Evolutionary conservation across 1,140 invertebrate genomes (phyloP).

Genomic region (Acromyrmex echinatior): DNA sequence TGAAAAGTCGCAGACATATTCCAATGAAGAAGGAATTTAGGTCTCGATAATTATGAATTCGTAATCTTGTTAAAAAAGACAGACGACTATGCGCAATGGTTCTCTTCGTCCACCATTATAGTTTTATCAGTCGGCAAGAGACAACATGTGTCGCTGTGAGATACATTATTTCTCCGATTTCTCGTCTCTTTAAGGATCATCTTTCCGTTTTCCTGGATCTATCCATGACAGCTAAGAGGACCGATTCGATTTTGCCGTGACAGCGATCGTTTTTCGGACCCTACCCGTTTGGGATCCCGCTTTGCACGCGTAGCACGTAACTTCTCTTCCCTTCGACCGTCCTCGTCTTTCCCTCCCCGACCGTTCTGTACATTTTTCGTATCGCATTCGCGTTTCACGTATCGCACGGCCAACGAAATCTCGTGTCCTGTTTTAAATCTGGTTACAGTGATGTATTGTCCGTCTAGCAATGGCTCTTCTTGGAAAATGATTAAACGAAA

Average conservation of each 20-base stretch:
- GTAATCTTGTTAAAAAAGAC: background rate
- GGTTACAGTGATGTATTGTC: slow-evolving; percentile 75
- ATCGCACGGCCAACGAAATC: slow-evolving; percentile 67
- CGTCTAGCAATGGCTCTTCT: slow-evolving; percentile 60
- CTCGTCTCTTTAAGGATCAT: slow-evolving; percentile 41
- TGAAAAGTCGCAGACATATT: background rate
- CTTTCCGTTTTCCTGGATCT: slow-evolving; percentile 43
- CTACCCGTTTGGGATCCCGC: slow-evolving; percentile 61
- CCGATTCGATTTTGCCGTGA: slow-evolving; percentile 72
- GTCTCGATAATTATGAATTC: background rate
- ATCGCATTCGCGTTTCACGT: slow-evolving; percentile 72
- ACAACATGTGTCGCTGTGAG: slow-evolving; percentile 19
- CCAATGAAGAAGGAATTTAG: background rate
- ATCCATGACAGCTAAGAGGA: slow-evolving; percentile 40
- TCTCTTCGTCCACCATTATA: slow-evolving; percentile 26
- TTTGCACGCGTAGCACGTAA: slow-evolving; percentile 78
- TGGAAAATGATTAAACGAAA: slow-evolving; percentile 63
- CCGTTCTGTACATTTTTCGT: slow-evolving; percentile 76
- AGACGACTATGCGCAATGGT: background rate
- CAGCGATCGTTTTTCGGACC: slow-evolving; percentile 69
- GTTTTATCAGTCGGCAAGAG: background rate
- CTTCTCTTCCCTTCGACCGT: slow-evolving; percentile 29
- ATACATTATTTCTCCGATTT: slow-evolving; percentile 29
- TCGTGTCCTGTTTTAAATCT: slow-evolving; percentile 77
- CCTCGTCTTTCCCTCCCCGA: slow-evolving; percentile 21